Conservation (phyloP, 2,888 invertebrate species). For the Oligia latruncula region DNA sequence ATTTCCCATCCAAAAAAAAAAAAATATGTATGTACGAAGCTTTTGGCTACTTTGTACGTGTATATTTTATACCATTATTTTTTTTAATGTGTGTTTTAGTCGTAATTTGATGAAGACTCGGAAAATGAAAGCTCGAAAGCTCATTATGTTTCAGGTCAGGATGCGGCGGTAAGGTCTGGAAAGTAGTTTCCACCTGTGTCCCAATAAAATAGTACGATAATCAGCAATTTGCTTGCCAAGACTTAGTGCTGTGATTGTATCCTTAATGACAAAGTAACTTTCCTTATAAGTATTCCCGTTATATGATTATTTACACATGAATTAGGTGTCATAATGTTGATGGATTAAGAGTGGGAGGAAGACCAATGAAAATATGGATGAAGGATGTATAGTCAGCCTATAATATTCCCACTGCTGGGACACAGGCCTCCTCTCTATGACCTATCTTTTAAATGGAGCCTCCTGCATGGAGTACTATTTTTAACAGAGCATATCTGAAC, state of each 20-base stretch:
- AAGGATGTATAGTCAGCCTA: too few relatives aligned
- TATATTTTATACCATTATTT: too few relatives aligned
- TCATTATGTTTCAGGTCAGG: conserved; percentile 32
- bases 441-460: too few relatives aligned
- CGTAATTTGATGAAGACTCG: neutral
- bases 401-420: too few relatives aligned
- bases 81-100: too few relatives aligned
- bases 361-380: neutral
- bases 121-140: neutral
- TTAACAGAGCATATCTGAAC: too few relatives aligned
- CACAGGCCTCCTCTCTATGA: too few relatives aligned
- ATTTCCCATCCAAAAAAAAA: too few relatives aligned
- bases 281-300: neutral
- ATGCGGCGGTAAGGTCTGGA: conserved; percentile 6
- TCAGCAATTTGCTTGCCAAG: conserved; percentile 6
- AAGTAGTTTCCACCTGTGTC: conserved; percentile 42
- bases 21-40: too few relatives aligned
- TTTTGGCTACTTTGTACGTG: too few relatives aligned
- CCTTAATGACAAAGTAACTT: neutral
- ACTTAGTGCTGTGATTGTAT: neutral
- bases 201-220: conserved; percentile 6
- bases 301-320: neutral
- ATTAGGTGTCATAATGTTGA: neutral
- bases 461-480: too few relatives aligned
- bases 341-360: neutral